Conservation (phyloP, 2,888 invertebrate genomes). For the Lysandra bellargus region DNA sequence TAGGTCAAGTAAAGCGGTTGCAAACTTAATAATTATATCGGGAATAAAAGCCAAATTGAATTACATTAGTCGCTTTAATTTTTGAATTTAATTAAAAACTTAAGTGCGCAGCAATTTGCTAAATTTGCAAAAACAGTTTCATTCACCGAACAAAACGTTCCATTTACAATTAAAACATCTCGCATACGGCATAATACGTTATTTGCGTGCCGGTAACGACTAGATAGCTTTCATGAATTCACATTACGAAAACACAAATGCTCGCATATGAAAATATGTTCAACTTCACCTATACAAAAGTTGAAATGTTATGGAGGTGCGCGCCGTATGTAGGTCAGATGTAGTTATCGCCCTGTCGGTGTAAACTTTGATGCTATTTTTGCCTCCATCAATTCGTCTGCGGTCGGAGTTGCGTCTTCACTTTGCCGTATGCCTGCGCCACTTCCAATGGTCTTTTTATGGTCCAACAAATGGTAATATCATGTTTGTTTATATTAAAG, state of each 20-base stretch:
- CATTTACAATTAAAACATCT: conserved; percentile 28
- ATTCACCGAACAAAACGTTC: conserved; percentile 1
- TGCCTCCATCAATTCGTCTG: conserved; percentile 62
- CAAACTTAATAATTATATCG: background rate
- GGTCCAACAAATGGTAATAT: background rate
- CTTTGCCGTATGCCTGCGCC: conserved; percentile 51
- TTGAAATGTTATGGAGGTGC: conserved; percentile 31
- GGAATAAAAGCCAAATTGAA: background rate
- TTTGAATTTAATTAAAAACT: background rate
- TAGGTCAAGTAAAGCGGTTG: background rate
- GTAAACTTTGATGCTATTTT: conserved; percentile 70
- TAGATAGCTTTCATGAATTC: conserved; percentile 45
- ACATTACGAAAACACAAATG: conserved; percentile 41
- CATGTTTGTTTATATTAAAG: background rate
- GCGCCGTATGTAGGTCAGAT: conserved; percentile 62
- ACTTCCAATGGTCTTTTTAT: conserved; percentile 49
- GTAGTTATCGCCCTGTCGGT: conserved; percentile 56
- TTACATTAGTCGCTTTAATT: background rate
- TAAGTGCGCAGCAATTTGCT: background rate
- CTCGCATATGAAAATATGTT: conserved; percentile 26
- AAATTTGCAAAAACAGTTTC: background rate
- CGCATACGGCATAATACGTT: conserved; percentile 42
- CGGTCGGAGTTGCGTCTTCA: conserved; percentile 61
- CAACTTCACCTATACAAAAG: conserved; percentile 27
- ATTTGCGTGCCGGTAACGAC: conserved; percentile 55